Evolutionary conservation across 2,113 vertebrate genomes (phyloP).

Genomic region (Hystrix cristata): DNA sequence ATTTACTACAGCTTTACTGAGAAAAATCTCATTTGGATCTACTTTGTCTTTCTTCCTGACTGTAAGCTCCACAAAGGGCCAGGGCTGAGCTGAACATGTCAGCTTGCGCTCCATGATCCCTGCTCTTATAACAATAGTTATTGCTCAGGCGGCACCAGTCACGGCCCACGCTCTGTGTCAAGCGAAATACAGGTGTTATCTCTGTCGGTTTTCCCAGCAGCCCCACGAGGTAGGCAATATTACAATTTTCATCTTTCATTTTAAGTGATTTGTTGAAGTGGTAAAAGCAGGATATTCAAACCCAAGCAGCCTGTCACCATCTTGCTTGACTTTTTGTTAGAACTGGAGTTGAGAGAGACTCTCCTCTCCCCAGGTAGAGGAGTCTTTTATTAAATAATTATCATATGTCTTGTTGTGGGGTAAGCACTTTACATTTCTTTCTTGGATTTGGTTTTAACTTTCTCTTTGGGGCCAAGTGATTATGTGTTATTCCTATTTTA

Average conservation of each 20-base stretch:
- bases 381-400: background rate
- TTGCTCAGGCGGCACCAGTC: background rate
- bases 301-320: too few species aligned
- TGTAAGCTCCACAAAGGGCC: too few species aligned
- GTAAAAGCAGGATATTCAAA: background rate
- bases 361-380: rapidly evolving
- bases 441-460: background rate
- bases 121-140: too few species aligned
- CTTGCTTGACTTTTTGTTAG: background rate
- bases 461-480: background rate
- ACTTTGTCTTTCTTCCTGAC: background rate
- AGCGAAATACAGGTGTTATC: too few species aligned
- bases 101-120: background rate
- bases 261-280: background rate
- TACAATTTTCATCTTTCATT: background rate
- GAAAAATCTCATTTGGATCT: rapidly evolving
- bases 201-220: background rate
- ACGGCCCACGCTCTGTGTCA: too few species aligned
- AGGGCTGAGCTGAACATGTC: background rate
- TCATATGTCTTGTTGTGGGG: rapidly evolving
- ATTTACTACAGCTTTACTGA: rapidly evolving
- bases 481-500: background rate
- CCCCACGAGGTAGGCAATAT: background rate
- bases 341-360: background rate
- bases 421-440: background rate